Evolutionary conservation across 2,888 invertebrate genomes (phyloP).

Genomic region (Anoplius nigerrimus): DNA sequence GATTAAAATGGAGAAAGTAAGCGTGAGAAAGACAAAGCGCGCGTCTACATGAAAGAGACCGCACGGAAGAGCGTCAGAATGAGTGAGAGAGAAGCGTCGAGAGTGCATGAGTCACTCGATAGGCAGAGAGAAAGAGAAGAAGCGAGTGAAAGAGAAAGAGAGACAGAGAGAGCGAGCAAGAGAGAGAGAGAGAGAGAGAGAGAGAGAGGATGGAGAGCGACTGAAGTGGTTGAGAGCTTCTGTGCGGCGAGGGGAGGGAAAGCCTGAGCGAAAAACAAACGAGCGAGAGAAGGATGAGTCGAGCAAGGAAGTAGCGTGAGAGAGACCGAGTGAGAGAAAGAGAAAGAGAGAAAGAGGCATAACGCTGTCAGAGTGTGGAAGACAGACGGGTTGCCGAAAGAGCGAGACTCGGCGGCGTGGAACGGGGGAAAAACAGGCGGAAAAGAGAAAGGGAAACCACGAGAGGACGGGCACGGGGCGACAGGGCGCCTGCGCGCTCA

Average conservation of each 20-base stretch:
- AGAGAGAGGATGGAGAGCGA: background rate
- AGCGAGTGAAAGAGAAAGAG: background rate
- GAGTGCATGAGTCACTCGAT: too few species aligned
- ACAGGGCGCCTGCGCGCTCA: background rate
- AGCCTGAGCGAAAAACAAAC: background rate
- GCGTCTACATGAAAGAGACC: conserved; percentile 35
- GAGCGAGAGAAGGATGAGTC: too few species aligned
- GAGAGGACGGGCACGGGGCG: background rate
- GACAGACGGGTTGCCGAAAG: background rate
- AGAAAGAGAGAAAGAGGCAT: background rate
- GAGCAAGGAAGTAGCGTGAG: too few species aligned
- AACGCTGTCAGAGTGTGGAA: background rate
- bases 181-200: background rate
- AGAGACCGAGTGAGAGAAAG: conserved; percentile 2
- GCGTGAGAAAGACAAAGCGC: background rate
- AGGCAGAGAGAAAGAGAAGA: conserved; percentile 1
- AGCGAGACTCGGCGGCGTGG: background rate
- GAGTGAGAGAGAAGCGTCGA: too few species aligned
- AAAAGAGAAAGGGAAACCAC: background rate
- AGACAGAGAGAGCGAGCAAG: conserved; percentile 8
- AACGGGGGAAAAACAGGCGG: conserved; percentile 3
- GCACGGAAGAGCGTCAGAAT: conserved; percentile 7
- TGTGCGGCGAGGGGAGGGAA: background rate
- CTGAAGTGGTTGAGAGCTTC: background rate
- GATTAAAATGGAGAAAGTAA: background rate